Evolutionary conservation across 2,888 invertebrate species (phyloP).

Genomic region (Anodontia alba): DNA sequence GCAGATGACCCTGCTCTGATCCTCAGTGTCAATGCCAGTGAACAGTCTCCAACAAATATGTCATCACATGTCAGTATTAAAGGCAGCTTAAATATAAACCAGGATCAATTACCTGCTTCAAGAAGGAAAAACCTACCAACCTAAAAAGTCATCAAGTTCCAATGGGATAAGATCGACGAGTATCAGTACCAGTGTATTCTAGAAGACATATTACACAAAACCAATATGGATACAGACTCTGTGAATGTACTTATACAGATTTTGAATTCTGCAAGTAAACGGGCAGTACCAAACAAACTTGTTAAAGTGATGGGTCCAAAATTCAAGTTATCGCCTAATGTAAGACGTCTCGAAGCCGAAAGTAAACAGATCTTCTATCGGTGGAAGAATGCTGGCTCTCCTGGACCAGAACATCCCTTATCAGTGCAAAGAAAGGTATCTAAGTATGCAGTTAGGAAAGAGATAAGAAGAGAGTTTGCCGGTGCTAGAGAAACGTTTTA

Average conservation of each 20-base stretch:
- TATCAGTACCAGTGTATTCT: not conserved
- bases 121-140: not conserved
- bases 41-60: no score
- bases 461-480: conserved; percentile 8
- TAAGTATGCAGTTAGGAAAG: not conserved
- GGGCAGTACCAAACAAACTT: no score
- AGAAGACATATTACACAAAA: not conserved
- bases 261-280: no score
- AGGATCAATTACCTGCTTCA: no score
- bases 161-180: conserved; percentile 1
- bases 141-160: not conserved
- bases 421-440: not conserved
- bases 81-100: no score
- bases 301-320: no score
- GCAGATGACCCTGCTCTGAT: not conserved
- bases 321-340: not conserved
- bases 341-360: no score
- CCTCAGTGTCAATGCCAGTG: no score
- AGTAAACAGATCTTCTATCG: no score
- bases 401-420: conserved; percentile 9
- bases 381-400: no score
- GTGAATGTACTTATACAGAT: no score
- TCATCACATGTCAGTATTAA: not conserved
- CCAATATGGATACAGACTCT: not conserved
- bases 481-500: not conserved